phyloP scores from a whole-genome alignment of 2,888 invertebrate species.

The Agriopis marginaria region DNA sequence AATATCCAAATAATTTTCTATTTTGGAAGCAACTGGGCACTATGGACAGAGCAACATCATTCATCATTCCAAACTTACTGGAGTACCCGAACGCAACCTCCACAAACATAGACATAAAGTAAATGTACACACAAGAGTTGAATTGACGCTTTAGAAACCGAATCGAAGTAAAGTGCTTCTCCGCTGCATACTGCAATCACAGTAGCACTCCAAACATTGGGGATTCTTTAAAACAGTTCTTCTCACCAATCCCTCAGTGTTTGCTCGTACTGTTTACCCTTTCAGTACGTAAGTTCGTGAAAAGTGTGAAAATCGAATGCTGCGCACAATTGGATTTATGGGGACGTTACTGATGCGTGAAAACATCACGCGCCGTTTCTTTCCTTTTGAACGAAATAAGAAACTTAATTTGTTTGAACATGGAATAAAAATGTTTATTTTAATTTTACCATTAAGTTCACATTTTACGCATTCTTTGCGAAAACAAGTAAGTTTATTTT shows the following conservation, averaged over 20 bases:
- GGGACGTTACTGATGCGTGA: slow-evolving; percentile 12
- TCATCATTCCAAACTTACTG: slow-evolving; percentile 1
- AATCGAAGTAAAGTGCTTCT: slow-evolving; percentile 51
- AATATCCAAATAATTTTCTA: too few relatives aligned
- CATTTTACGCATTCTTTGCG: too few relatives aligned
- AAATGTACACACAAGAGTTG: slow-evolving; percentile 43
- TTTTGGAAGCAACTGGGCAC: background rate
- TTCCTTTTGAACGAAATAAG: slow-evolving; percentile 1
- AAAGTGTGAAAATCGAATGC: slow-evolving; percentile 8
- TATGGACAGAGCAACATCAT: background rate
- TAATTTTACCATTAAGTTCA: too few relatives aligned
- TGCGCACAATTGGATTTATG: slow-evolving; percentile 12
- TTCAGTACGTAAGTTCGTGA: slow-evolving; percentile 26
- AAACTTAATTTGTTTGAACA: slow-evolving; percentile 4
- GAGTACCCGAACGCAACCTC: slow-evolving; percentile 14
- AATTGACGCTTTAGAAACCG: slow-evolving; percentile 43
- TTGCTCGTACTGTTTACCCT: slow-evolving; percentile 27
- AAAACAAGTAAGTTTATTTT: background rate
- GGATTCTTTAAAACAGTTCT: slow-evolving; percentile 57
- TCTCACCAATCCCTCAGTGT: slow-evolving; percentile 46
- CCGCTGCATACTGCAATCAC: slow-evolving; percentile 56
- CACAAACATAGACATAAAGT: slow-evolving; percentile 28
- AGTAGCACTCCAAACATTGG: slow-evolving; percentile 54
- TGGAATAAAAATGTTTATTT: background rate
- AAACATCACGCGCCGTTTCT: slow-evolving; percentile 2